Evolutionary conservation across 1,140 invertebrate genomes (phyloP).

Genomic region (Pseudomyrmex dendroicus): DNA sequence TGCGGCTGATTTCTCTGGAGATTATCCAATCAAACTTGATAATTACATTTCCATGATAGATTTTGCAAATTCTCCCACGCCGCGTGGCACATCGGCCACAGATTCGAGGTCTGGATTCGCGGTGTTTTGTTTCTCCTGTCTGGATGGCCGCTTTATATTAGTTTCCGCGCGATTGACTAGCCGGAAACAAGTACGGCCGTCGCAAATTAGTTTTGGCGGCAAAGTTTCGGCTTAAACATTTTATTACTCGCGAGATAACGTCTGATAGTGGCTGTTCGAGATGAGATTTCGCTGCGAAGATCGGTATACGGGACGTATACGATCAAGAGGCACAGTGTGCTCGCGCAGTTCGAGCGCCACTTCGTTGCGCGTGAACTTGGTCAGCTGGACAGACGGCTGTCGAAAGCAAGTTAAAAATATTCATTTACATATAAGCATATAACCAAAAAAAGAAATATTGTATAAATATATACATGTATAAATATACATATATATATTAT

Average conservation of each 20-base stretch:
- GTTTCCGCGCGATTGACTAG: conserved; percentile 26
- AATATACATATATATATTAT: too few relatives aligned
- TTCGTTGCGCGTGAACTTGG: too few relatives aligned
- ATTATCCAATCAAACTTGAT: conserved; percentile 77
- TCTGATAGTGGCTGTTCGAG: conserved; percentile 28
- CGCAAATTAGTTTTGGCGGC: conserved; percentile 56
- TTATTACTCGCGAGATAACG: conserved; percentile 24
- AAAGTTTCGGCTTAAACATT: conserved; percentile 53
- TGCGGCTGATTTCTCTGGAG: conserved; percentile 57
- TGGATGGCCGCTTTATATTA: conserved; percentile 54
- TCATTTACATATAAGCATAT: too few relatives aligned
- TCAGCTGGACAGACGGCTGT: too few relatives aligned
- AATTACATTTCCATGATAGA: conserved; percentile 77
- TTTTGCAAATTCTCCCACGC: conserved; percentile 61
- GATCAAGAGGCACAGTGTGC: too few relatives aligned
- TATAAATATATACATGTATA: too few relatives aligned
- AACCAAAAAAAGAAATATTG: too few relatives aligned
- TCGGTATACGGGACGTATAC: background rate
- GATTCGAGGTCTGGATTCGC: conserved; percentile 47
- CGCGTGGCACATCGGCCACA: conserved; percentile 24
- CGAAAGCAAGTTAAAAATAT: too few relatives aligned
- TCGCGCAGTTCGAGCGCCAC: too few relatives aligned
- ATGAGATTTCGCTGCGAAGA: background rate
- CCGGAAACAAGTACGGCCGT: conserved; percentile 41
- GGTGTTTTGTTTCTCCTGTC: conserved; percentile 54